phyloP scores from a whole-genome alignment of 2,888 invertebrate species.

The Lordiphosa fenestrarum region DNA sequence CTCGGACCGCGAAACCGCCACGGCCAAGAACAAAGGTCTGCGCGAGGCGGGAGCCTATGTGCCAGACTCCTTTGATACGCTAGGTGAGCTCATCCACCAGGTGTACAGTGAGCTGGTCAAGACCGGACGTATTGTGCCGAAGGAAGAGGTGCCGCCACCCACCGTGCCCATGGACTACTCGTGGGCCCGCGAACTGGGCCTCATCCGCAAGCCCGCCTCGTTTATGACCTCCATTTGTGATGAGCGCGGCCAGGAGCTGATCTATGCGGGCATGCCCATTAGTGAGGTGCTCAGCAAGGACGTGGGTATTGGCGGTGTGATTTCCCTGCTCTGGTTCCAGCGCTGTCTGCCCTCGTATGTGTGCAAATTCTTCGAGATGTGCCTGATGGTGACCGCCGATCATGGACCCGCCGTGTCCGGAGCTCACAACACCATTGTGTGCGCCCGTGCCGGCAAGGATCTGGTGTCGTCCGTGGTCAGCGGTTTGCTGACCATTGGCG shows the following conservation, averaged over 20 bases:
- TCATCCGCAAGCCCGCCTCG: conserved; percentile 98
- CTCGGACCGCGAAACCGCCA: conserved; percentile 95
- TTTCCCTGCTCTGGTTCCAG: conserved; percentile 99
- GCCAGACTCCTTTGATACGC: conserved; percentile 94
- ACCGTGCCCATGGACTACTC: conserved; percentile 99
- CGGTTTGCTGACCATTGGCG: conserved; percentile 98
- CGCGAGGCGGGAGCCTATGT: conserved; percentile 92
- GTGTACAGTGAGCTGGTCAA: conserved; percentile 90
- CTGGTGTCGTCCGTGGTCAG: conserved; percentile 97
- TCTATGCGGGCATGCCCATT: conserved; percentile 97
- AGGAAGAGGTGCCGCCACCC: conserved; percentile 96
- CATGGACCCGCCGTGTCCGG: conserved; percentile 99
- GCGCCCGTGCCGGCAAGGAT: conserved; percentile 98
- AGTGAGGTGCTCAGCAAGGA: conserved; percentile 94
- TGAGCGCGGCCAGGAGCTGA: conserved; percentile 97
- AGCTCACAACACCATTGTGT: conserved; percentile 99
- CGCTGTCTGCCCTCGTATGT: conserved; percentile 96
- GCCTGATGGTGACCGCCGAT: conserved; percentile 98
- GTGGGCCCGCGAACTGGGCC: conserved; percentile 97
- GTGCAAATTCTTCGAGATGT: conserved; percentile 99
- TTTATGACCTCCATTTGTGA: conserved; percentile 99
- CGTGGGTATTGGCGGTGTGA: conserved; percentile 98
- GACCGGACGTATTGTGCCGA: conserved; percentile 90
- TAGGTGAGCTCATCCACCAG: conserved; percentile 89
- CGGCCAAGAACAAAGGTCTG: conserved; percentile 93